phyloP scores from a whole-genome alignment of 2,888 invertebrate species.

The Pecten maximus region DNA sequence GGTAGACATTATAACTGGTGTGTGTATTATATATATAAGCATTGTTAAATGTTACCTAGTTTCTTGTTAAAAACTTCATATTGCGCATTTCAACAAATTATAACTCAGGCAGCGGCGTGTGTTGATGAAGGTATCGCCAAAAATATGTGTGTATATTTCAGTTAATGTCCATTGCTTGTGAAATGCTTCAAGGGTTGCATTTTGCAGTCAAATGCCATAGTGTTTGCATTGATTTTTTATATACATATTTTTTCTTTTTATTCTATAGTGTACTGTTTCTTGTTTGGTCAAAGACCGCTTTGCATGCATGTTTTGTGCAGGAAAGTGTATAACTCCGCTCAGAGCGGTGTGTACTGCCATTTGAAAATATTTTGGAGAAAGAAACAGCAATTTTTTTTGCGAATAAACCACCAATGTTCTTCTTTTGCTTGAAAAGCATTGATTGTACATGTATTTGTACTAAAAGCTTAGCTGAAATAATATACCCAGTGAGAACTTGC shows the following conservation, averaged over 20 bases:
- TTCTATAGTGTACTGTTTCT: slow-evolving; percentile 27
- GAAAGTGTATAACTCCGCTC: neutral
- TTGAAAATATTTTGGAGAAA: slow-evolving; percentile 31
- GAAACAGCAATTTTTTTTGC: slow-evolving; percentile 23
- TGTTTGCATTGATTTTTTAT: slow-evolving; percentile 32
- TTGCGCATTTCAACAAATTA: slow-evolving; percentile 29
- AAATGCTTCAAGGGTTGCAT: slow-evolving; percentile 22
- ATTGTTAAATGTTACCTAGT: slow-evolving; percentile 25
- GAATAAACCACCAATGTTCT: slow-evolving; percentile 24
- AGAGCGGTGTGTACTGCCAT: slow-evolving; percentile 30
- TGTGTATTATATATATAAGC: neutral
- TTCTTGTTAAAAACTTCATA: slow-evolving; percentile 33
- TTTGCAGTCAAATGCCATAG: slow-evolving; percentile 27
- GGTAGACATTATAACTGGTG: neutral
- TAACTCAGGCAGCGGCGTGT: slow-evolving; percentile 13
- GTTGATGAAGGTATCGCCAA: slow-evolving; percentile 24
- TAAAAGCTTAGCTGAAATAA: slow-evolving; percentile 14
- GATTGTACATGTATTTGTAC: slow-evolving; percentile 19
- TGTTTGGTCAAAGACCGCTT: slow-evolving; percentile 30
- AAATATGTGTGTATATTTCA: slow-evolving; percentile 26
- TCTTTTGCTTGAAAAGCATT: slow-evolving; percentile 34
- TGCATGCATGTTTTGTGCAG: slow-evolving; percentile 31
- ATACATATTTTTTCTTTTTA: slow-evolving; percentile 35
- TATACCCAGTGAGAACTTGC: slow-evolving; percentile 32
- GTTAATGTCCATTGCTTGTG: slow-evolving; percentile 24